Evolutionary conservation across 2,797 vertebrate species (phyloP).

Genomic region (Molossus alvarezi): DNA sequence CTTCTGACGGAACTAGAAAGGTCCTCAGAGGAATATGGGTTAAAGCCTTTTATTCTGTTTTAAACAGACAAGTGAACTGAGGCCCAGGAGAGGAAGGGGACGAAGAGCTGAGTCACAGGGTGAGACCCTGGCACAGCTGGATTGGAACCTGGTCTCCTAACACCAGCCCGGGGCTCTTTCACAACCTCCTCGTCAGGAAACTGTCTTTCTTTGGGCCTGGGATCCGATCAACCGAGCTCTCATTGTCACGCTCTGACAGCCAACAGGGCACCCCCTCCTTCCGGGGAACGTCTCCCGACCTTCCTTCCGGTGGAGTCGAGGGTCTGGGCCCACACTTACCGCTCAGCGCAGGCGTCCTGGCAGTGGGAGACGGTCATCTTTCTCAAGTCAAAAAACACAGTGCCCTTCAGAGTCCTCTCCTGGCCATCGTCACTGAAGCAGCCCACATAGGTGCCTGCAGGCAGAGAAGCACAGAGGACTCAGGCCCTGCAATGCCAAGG

Average conservation of each 20-base stretch:
- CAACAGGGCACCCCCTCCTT: not conserved
- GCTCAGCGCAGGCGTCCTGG: constrained; percentile 97
- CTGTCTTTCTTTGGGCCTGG: not conserved
- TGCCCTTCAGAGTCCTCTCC: constrained; percentile 95
- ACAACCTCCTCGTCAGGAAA: not conserved
- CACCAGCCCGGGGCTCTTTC: not conserved
- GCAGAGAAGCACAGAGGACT: not conserved
- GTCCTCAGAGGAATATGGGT: not conserved
- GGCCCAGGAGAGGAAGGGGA: not conserved
- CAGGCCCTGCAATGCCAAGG: not conserved
- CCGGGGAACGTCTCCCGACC: not conserved
- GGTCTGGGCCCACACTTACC: constrained; percentile 89
- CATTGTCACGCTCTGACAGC: not conserved
- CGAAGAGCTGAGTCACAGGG: not conserved
- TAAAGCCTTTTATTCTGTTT: not conserved
- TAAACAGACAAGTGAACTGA: not conserved
- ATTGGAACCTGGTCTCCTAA: not conserved
- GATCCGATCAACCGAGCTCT: not conserved
- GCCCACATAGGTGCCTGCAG: constrained; percentile 95
- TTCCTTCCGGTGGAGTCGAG: rapidly evolving
- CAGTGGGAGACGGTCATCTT: constrained; percentile 98
- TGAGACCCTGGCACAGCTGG: not conserved
- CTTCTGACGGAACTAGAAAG: not conserved
- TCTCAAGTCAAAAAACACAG: constrained; percentile 96
- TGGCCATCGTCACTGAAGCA: constrained; percentile 95